Conservation (phyloP, 2,888 invertebrate species). For the Melikaiella ostensackeni region DNA sequence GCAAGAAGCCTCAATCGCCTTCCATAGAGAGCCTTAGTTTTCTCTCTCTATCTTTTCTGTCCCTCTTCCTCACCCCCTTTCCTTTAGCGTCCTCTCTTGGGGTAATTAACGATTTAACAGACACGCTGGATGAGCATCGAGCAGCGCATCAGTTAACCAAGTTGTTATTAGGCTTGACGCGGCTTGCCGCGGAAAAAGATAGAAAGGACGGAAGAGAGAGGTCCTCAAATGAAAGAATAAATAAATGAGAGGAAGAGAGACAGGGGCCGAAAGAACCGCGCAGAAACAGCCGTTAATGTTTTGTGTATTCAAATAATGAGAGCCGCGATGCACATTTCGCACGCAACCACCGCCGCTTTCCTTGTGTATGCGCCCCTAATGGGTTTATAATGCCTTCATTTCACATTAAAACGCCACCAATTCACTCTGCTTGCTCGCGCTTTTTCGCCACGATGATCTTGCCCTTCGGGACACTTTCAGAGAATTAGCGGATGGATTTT, state of each 20-base stretch:
- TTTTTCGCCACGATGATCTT: conserved; percentile 34
- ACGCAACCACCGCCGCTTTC: conserved; percentile 63
- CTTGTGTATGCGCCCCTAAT: conserved; percentile 62
- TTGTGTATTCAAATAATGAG: conserved; percentile 74
- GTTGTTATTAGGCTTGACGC: conserved; percentile 67
- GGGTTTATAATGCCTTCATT: conserved; percentile 76
- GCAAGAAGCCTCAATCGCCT: conserved; percentile 57
- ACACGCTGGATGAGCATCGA: conserved; percentile 67
- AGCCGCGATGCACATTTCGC: conserved; percentile 65
- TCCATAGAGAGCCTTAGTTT: conserved; percentile 12
- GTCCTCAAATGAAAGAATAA: conserved; percentile 18
- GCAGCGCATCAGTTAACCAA: conserved; percentile 65
- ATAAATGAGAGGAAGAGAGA: conserved; percentile 34
- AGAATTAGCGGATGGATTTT: conserved; percentile 13
- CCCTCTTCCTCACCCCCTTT: conserved; percentile 45
- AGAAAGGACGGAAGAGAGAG: conserved; percentile 21
- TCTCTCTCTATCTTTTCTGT: conserved; percentile 44
- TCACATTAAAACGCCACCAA: conserved; percentile 67
- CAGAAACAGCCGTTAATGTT: conserved; percentile 69
- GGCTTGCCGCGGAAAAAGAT: conserved; percentile 42
- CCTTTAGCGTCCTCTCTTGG: conserved; percentile 43
- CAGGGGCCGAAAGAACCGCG: conserved; percentile 24
- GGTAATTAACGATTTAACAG: conserved; percentile 74
- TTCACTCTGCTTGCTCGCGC: conserved; percentile 32
- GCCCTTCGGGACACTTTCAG: conserved; percentile 21